Percentiles rank a stretch among this genome's conserved stretches.
These are phyloP conservation scores for Dicerorhinus sumatrensis DNA, from an alignment of 2,113 vertebrate genomes.

Conservation along the genomic window DNA sequence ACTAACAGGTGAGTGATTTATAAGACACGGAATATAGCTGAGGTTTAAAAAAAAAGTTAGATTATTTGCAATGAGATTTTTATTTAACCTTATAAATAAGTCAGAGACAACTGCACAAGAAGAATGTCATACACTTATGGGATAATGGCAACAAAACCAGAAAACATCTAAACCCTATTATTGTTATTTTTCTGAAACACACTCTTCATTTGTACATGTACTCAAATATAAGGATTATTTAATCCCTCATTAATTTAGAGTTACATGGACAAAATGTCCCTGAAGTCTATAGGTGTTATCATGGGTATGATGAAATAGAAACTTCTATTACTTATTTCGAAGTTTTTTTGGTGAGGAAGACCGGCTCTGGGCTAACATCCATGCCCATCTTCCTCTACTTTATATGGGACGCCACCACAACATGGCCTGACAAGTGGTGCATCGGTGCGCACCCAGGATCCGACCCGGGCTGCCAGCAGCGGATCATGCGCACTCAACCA, in stretches of 20 bases:
- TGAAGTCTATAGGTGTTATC: not conserved
- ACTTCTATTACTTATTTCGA: not conserved
- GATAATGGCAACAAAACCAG: not conserved
- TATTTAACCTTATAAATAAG: not conserved
- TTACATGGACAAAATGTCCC: not conserved
- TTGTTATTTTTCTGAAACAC: not conserved
- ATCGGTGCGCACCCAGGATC: too few species aligned
- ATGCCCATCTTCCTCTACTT: too few species aligned
- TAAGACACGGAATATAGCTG: not conserved
- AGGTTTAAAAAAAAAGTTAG: not conserved
- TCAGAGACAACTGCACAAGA: not conserved
- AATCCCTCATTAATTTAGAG: conserved; percentile 1
- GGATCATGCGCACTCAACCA: too few species aligned
- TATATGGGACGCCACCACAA: too few species aligned
- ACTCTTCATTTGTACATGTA: not conserved
- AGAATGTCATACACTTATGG: not conserved
- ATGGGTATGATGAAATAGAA: not conserved
- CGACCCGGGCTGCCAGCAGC: too few species aligned
- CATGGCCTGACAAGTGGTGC: too few species aligned
- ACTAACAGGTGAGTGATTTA: not conserved
- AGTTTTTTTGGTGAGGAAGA: too few species aligned
- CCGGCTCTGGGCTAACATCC: too few species aligned
- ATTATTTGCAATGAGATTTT: not conserved
- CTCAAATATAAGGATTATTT: not conserved
- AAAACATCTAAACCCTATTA: not conserved